Conservation (phyloP, 2,888 invertebrate genomes). For the Thymelicus acteon region DNA sequence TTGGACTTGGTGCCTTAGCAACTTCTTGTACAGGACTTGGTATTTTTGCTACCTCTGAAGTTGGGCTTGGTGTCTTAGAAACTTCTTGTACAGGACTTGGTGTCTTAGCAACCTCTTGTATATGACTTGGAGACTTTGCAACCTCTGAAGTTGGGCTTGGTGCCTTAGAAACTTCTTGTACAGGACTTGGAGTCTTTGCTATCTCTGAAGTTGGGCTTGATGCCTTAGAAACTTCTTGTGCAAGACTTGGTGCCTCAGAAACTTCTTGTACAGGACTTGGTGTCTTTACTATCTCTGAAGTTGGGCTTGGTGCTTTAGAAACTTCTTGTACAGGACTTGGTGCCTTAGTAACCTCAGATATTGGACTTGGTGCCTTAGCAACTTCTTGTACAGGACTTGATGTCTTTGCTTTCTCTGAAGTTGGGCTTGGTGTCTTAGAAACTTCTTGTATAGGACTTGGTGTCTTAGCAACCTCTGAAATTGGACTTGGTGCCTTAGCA, state of each 20-base stretch:
- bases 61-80: background rate
- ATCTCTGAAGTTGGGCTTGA: background rate
- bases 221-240: no score
- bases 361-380: no score
- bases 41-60: no score
- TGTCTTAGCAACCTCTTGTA: background rate
- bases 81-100: conserved; percentile 1
- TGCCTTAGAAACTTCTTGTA: background rate
- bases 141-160: conserved; percentile 16
- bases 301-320: background rate
- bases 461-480: no score
- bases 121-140: conserved; percentile 2
- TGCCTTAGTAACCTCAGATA: conserved; percentile 8
- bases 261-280: background rate
- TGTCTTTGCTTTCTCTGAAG: no score
- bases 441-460: no score
- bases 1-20: no score
- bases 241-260: no score
- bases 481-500: no score
- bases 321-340: conserved; percentile 9
- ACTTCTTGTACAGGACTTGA: no score
- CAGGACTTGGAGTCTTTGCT: background rate
- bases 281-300: background rate
- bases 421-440: conserved; percentile 11
- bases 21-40: no score